Conservation (phyloP, 2,113 vertebrate genomes). For the Panthera leo region DNA sequence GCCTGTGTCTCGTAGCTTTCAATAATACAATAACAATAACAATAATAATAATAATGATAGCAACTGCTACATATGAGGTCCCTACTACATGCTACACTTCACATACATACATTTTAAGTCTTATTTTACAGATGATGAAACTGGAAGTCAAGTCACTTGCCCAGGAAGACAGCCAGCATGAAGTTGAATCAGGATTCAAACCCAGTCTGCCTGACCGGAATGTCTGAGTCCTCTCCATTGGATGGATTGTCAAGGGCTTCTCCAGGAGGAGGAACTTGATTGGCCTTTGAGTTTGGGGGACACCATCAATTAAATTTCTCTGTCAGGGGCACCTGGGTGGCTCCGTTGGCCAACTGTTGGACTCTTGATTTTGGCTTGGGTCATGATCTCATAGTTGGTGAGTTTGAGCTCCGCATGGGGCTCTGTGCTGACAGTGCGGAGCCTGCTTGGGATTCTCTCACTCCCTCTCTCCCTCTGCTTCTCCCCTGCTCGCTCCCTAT, state of each 20-base stretch:
- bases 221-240: background rate
- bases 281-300: background rate
- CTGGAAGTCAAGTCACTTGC: background rate
- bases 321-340: background rate
- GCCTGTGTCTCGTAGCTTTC: background rate
- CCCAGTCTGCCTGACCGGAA: background rate
- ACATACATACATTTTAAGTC: background rate
- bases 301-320: background rate
- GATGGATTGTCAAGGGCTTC: background rate
- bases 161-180: background rate
- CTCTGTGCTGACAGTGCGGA: too few species aligned
- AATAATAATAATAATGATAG: too few species aligned
- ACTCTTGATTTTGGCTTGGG: too few species aligned
- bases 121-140: background rate
- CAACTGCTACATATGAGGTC: background rate
- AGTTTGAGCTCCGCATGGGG: too few species aligned
- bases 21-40: background rate
- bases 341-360: too few species aligned
- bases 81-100: background rate
- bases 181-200: background rate
- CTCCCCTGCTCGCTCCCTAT: too few species aligned
- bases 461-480: too few species aligned
- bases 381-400: too few species aligned
- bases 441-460: too few species aligned
- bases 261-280: background rate